Conservation (phyloP, 2,888 invertebrate species). For the Mimachlamys varia region DNA sequence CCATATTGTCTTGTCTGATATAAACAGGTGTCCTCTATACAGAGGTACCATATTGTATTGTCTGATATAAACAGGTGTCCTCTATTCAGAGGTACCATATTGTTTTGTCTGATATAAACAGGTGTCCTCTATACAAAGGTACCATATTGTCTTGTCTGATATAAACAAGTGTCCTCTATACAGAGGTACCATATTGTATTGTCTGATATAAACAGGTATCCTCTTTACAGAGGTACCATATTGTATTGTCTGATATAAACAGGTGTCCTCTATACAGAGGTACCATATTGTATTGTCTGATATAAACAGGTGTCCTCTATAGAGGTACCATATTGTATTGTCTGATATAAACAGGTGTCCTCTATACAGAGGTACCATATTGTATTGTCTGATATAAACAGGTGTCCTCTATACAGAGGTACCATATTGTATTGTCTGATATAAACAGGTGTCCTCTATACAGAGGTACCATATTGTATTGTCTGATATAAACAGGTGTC, state of each 20-base stretch:
- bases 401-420: not conserved
- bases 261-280: not conserved
- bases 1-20: not conserved
- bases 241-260: not conserved
- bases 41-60: too few relatives aligned
- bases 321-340: not conserved
- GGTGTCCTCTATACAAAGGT: not conserved
- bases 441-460: not conserved
- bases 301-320: not conserved
- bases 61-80: too few relatives aligned
- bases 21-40: too few relatives aligned
- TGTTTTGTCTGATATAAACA: not conserved
- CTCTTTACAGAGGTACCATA: not conserved
- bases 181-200: not conserved
- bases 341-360: not conserved
- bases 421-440: not conserved
- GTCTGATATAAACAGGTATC: not conserved
- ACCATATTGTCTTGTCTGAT: not conserved
- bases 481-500: not conserved
- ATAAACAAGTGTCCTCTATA: too few relatives aligned
- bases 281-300: not conserved
- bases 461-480: not conserved
- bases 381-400: not conserved
- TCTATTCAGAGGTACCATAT: too few relatives aligned
- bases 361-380: not conserved